These are phyloP conservation scores for Anabas testudineus DNA, from an alignment of 2,797 vertebrate species.

Conservation along the genomic window DNA sequence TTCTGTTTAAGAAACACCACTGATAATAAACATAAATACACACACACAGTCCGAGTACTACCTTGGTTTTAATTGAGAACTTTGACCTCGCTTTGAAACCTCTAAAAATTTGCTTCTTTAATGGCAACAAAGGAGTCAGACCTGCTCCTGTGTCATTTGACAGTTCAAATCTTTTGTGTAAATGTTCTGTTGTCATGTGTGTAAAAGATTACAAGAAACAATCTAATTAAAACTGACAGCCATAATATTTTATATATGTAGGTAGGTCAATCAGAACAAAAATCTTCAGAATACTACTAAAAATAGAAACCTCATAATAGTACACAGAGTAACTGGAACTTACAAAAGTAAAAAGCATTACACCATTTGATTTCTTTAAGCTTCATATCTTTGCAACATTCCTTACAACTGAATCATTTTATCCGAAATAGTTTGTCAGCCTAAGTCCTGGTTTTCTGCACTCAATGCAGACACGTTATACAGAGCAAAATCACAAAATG, in stretches of 20 bases:
- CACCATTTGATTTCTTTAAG: background rate
- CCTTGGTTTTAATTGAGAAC: too few relatives aligned
- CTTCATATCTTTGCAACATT: conserved; percentile 30
- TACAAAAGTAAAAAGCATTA: background rate
- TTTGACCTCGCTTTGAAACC: too few relatives aligned
- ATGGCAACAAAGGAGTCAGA: too few relatives aligned
- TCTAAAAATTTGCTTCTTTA: too few relatives aligned
- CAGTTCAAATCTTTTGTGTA: background rate
- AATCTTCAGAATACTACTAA: background rate
- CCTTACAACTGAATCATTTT: background rate
- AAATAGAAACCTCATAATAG: too few relatives aligned
- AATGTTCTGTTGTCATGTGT: background rate
- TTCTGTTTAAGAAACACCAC: too few relatives aligned
- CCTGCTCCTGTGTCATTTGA: background rate
- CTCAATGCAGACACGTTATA: conserved; percentile 7
- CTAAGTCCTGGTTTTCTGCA: background rate
- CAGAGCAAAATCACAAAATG: conserved; percentile 29
- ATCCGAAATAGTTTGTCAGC: background rate
- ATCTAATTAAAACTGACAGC: background rate
- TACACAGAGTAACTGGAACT: background rate
- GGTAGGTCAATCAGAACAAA: background rate
- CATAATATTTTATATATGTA: background rate
- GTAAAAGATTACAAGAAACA: conserved; percentile 10
- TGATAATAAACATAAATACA: too few relatives aligned
- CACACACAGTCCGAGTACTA: too few relatives aligned